Base-by-base conservation (phyloP, 30 jellyfish, hydroid and myxozoan genomes). In the Hydractinia symbiolongicarpus region DNA sequence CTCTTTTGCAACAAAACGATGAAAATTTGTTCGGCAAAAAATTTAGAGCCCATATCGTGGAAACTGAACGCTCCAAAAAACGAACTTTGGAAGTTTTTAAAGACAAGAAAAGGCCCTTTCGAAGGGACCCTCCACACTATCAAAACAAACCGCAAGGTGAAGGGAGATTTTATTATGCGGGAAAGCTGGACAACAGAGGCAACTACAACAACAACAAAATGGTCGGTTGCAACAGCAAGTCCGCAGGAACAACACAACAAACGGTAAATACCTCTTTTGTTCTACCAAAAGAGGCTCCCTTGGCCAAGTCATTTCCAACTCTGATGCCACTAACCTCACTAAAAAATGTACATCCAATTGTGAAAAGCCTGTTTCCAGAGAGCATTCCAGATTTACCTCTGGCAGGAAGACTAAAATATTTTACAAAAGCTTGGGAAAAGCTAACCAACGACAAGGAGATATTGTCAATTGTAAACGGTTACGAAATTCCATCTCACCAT, bases 371-470 rank as follows among this genome's bases (percentile, higher is more conserved):
- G 30, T 62, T 62, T 62, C 30, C 73, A 62, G 9, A 62, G 73
- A 50, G 30, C 73, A 15, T 62, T 62, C 73, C 73, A 62, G 30
- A 62, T 50, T 40, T 62, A 15, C 73, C 73, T 62, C 79, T 50
- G 79, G 79, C 58, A 70, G 79, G 79, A 57, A 70, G 14, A 50
- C 54, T 70, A 21, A 44, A 70, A 50, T 70, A 13, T 52, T 70
- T 70, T 50, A 30, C 50, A 21, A 70, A 70, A 57, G 50, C 21
- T 50, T 70, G 79, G 79, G 51, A 15, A 52, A 52, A 17, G 58
- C 50, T 70, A 52, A 70, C 79, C 13, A 54, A 70, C 57, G 79
- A 70, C 58, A 21, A 21, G 14, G 57, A 70, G 79, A 50, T 70
- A 54, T 57, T 70, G 79, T 54, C 21, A 17, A 50, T 70, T 17